Evolutionary conservation across 2,113 vertebrate genomes (phyloP).

Genomic region (Melanerpes formicivorus): DNA sequence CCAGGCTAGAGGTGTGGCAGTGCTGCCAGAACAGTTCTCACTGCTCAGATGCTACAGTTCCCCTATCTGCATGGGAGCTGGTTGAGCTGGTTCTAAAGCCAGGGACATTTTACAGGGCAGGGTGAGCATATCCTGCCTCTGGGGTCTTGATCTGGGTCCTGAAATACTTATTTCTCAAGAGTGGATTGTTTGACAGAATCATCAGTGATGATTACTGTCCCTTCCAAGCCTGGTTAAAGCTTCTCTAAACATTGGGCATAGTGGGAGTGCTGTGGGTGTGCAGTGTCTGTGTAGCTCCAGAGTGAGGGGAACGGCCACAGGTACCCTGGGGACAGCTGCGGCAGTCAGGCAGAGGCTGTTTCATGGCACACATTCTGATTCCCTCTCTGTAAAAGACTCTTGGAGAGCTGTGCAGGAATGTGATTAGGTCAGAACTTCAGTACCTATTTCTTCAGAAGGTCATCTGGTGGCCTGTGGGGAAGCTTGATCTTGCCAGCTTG

Average conservation of each 20-base stretch:
- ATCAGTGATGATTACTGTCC: neutral
- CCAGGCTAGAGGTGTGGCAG: neutral
- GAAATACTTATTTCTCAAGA: neutral
- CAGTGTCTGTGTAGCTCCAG: neutral
- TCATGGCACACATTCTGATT: neutral
- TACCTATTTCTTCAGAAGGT: neutral
- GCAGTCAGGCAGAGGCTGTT: accelerated
- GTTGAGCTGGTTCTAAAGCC: neutral
- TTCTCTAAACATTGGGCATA: neutral
- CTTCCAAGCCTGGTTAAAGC: neutral
- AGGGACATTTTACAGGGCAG: neutral
- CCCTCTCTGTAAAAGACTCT: neutral
- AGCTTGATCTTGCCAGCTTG: neutral
- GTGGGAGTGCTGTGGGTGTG: neutral
- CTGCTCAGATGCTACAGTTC: neutral
- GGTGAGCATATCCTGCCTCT: neutral
- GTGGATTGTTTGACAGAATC: neutral
- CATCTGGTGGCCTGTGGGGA: neutral
- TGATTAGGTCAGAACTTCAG: neutral
- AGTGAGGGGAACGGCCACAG: accelerated
- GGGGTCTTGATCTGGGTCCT: neutral
- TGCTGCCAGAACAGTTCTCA: neutral
- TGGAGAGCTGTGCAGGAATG: neutral
- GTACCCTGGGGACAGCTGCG: accelerated
- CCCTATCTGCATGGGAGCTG: accelerated